Conservation (phyloP, 2,888 invertebrate species). For the Dorcus parallelipipedus region DNA sequence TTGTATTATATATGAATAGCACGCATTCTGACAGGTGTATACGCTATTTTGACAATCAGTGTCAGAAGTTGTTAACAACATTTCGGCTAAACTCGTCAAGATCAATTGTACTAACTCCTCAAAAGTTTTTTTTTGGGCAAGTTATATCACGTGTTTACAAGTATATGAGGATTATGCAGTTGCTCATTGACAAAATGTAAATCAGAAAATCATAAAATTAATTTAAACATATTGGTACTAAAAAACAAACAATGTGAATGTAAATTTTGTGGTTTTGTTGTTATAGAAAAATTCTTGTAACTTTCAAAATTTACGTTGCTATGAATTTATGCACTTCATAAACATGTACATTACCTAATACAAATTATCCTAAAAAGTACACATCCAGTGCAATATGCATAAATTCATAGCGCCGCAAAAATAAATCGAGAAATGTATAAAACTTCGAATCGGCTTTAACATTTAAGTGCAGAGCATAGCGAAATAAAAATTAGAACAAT, state of each 20-base stretch:
- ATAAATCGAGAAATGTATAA: slow-evolving; percentile 4
- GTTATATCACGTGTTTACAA: no score
- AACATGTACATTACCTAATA: no score
- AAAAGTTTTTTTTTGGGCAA: no score
- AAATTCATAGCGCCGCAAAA: slow-evolving; percentile 16
- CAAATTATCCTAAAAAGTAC: not conserved
- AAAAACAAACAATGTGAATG: no score
- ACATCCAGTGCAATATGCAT: slow-evolving; percentile 16
- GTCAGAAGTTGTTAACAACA: slow-evolving; percentile 26
- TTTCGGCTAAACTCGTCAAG: no score
- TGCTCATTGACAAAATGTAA: no score
- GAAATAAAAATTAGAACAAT: slow-evolving; percentile 22
- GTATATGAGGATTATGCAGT: no score
- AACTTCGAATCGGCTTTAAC: slow-evolving; percentile 9
- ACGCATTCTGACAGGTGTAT: slow-evolving; percentile 31
- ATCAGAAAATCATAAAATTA: no score
- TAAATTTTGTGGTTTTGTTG: no score
- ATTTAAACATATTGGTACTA: no score
- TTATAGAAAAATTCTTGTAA: no score
- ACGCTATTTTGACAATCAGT: slow-evolving; percentile 44
- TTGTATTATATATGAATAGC: not conserved
- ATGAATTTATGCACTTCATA: slow-evolving; percentile 20
- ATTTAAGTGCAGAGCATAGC: slow-evolving; percentile 2
- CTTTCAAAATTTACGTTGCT: not conserved
- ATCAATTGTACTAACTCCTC: no score